Base-by-base conservation (phyloP, 2,797 vertebrate genomes). In the Diceros bicornis region DNA sequence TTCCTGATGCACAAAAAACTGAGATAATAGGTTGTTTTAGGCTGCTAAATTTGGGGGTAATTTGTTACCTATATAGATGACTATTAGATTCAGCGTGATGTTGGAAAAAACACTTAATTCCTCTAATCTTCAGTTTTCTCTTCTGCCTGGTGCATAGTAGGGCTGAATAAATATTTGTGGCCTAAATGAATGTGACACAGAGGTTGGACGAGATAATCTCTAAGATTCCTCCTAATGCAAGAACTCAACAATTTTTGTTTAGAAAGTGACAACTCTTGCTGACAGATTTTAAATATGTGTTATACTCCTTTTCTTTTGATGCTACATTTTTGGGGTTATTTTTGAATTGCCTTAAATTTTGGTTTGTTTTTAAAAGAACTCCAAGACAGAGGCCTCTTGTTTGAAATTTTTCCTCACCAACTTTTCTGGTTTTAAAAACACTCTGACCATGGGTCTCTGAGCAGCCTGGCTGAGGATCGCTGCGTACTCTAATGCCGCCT, bases 331-430 rank as follows among this genome's bases (percentile, higher is more conserved):
- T 21, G 27, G 9, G 0, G 23, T 13, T 59, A 89, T 77, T 93
- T 86, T 96, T n/a, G 87, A 95, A 79, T 77, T 55, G 44, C 52
- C 47, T 89, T 83, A 78, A 62, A 57, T 79, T 94, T 69, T 79
- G 12, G 81, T 84, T 79, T 79, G 34, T 10, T 93, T 88, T 55
- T 34, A 41, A 41, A 78, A 90, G 12, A 75, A 64, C n/a, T 50
- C 88, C 57, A 83, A 55, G 69, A 95, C 20, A 77, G 37, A 77
- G n/a, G 29, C 2, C 23, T 41, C 23, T 20, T 92, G 29, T 87
- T 95, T 74, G 23, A 90, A 96, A 94, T 11, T 7, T 72, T 68
- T 77, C 74, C 27, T 68, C 68, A 59, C 37, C 59, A 55, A 52
- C 20, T 66, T 83, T 44, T 7, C 64, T 78, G 50, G 61, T 91